Conservation (phyloP, 2,888 invertebrate species). For the Tryphoninae sp. region DNA sequence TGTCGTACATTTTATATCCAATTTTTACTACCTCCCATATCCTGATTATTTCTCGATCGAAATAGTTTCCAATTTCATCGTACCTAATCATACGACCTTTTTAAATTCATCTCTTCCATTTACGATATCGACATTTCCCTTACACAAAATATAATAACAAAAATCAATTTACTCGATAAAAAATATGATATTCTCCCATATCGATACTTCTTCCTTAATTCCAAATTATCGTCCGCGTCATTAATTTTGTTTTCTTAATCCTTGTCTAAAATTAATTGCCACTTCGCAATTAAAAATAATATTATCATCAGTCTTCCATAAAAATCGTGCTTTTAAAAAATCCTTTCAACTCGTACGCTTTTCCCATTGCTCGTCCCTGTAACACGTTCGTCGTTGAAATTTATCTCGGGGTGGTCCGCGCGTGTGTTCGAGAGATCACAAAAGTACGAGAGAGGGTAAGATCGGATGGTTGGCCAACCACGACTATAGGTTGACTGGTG, state of each 20-base stretch:
- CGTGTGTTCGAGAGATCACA: constrained; percentile 34
- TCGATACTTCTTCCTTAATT: too few relatives aligned
- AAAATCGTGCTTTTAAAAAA: background rate
- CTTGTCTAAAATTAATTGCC: background rate
- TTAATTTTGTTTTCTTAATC: too few relatives aligned
- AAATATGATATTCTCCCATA: too few relatives aligned
- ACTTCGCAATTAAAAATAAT: background rate
- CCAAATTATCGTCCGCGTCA: too few relatives aligned
- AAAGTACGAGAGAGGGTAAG: constrained; percentile 50
- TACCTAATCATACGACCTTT: background rate
- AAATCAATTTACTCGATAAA: too few relatives aligned
- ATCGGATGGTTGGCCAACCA: constrained; percentile 35
- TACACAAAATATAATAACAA: too few relatives aligned
- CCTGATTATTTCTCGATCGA: background rate
- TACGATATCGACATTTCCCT: too few relatives aligned
- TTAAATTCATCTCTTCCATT: background rate
- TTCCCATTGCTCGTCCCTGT: background rate
- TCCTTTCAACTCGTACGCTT: constrained; percentile 7
- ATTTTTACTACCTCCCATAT: background rate
- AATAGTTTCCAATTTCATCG: background rate
- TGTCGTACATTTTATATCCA: background rate
- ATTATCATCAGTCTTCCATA: background rate
- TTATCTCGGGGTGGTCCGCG: constrained; percentile 26
- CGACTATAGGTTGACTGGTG: constrained; percentile 48
- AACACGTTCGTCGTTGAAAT: constrained; percentile 33